phyloP scores from a whole-genome alignment of 2,113 vertebrate species.

The Ursus arctos region DNA sequence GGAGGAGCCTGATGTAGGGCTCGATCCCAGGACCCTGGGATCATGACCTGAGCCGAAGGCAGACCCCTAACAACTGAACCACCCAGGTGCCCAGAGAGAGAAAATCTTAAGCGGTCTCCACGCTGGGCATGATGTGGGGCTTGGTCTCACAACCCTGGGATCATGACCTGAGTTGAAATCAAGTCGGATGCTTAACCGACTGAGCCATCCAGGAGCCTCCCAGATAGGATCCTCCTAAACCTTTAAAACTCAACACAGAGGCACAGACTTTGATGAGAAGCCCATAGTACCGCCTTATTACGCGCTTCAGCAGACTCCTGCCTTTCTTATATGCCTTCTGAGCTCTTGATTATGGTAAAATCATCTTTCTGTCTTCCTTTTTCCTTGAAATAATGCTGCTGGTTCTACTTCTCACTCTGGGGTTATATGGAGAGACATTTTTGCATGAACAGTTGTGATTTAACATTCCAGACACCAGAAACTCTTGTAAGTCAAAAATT shows the following conservation, averaged over 20 bases:
- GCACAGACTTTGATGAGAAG: not conserved
- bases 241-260: not conserved
- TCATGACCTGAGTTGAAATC: not conserved
- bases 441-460: not conserved
- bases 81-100: not conserved
- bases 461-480: not conserved
- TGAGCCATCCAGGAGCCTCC: not conserved
- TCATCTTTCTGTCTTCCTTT: not conserved
- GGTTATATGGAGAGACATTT: not conserved
- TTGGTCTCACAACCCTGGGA: not conserved
- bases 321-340: not conserved
- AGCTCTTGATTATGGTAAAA: not conserved
- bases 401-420: not conserved
- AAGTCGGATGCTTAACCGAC: not conserved
- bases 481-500: constrained; percentile 19
- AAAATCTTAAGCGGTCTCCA: not conserved
- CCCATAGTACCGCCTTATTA: not conserved
- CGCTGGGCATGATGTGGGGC: not conserved
- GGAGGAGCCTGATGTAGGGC: too few species aligned
- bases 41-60: too few species aligned
- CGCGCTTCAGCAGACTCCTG: not conserved
- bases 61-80: too few species aligned
- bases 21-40: too few species aligned
- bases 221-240: not conserved
- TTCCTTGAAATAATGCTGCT: not conserved